Percentiles rank a stretch among this genome's conserved stretches.
phyloP scores from a whole-genome alignment of 1,140 invertebrate species.

The Cataglyphis hispanica region DNA sequence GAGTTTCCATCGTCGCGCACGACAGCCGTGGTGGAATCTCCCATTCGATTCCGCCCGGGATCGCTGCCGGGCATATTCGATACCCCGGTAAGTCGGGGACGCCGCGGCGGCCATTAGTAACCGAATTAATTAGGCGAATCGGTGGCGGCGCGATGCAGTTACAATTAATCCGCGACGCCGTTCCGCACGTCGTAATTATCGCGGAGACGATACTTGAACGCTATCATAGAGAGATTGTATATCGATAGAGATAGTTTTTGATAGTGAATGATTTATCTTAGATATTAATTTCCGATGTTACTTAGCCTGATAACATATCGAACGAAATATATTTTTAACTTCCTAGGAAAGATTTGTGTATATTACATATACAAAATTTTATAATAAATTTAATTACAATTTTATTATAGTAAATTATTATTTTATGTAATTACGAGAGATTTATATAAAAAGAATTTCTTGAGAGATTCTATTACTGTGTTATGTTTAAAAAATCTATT shows the following conservation, averaged over 20 bases:
- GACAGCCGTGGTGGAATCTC: conserved; percentile 57
- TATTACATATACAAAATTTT: neutral
- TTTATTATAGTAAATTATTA: neutral
- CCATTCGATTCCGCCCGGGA: conserved; percentile 52
- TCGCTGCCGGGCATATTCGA: conserved; percentile 69
- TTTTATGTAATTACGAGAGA: neutral
- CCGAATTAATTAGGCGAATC: conserved; percentile 86
- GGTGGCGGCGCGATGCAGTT: conserved; percentile 81
- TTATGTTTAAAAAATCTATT: neutral
- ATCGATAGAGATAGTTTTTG: too few species aligned
- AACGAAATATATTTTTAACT: neutral
- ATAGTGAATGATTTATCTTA: neutral
- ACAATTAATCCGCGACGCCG: conserved; percentile 81
- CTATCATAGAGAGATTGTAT: too few species aligned
- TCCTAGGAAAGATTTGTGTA: neutral
- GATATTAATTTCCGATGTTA: conserved; percentile 1
- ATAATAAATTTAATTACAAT: neutral
- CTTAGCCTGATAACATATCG: neutral
- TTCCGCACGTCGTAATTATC: conserved; percentile 59
- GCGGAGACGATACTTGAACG: neutral
- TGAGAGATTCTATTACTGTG: neutral
- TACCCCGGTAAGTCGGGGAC: conserved; percentile 65
- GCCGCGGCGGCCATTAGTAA: conserved; percentile 83
- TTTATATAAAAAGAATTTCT: neutral
- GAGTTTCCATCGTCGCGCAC: conserved; percentile 68